Percentiles rank a stretch among this genome's conserved stretches.
These are phyloP conservation scores for Agonopterix alstromeriana DNA, from an alignment of 2,888 invertebrate species.

Conservation along the genomic window DNA sequence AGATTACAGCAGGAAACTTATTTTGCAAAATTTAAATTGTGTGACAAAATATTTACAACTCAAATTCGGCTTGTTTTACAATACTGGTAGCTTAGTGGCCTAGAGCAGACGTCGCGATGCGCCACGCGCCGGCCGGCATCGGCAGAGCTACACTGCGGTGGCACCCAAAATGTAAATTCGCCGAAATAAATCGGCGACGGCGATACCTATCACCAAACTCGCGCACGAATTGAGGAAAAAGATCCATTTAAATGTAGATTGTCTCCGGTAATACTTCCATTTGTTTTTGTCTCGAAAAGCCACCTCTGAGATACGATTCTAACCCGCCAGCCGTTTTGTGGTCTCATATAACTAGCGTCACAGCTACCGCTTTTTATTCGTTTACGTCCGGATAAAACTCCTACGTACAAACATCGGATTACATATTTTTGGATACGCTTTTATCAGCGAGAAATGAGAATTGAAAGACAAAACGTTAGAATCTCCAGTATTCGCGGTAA, in stretches of 20 bases:
- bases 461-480: too few relatives aligned
- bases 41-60: not conserved
- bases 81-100: not conserved
- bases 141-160: constrained; percentile 8
- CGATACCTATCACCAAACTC: constrained; percentile 72
- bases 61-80: not conserved
- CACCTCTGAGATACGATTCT: constrained; percentile 55
- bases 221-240: constrained; percentile 71
- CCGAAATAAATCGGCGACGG: constrained; percentile 63
- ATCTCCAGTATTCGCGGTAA: too few relatives aligned
- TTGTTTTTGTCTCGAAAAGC: constrained; percentile 68
- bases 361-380: constrained; percentile 21
- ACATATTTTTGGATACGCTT: not conserved
- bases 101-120: not conserved
- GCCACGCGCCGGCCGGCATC: not conserved
- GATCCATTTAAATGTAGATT: constrained; percentile 76
- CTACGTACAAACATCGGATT: not conserved
- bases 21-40: too few relatives aligned
- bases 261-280: constrained; percentile 73
- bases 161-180: constrained; percentile 58
- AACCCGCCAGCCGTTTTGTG: constrained; percentile 50
- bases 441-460: too few relatives aligned
- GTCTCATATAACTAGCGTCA: constrained; percentile 27
- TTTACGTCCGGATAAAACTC: constrained; percentile 20
- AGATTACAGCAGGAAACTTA: too few relatives aligned